phyloP scores from a whole-genome alignment of 2,113 vertebrate species.

The Leptobrachium leishanense region DNA sequence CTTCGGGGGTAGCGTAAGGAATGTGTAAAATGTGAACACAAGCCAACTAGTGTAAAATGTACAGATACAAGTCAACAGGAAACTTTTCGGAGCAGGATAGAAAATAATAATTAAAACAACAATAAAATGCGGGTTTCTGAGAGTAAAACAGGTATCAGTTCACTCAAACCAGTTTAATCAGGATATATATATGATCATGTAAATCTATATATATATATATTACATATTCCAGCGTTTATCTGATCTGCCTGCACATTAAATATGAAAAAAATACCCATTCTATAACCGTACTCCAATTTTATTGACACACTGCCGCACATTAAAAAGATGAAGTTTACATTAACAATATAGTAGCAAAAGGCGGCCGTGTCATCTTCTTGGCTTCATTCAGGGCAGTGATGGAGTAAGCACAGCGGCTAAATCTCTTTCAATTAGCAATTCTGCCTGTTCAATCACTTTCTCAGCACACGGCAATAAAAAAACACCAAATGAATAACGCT shows the following conservation, averaged over 20 bases:
- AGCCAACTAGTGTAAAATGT: slow-evolving; percentile 11
- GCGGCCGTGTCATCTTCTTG: slow-evolving; percentile 36
- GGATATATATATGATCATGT: slow-evolving; percentile 3
- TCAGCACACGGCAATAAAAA: slow-evolving; percentile 40
- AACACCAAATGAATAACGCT: slow-evolving; percentile 36
- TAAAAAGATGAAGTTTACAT: slow-evolving; percentile 41
- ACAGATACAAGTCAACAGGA: slow-evolving; percentile 18
- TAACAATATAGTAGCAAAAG: slow-evolving; percentile 26
- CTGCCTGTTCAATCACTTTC: slow-evolving; percentile 45
- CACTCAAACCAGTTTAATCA: slow-evolving; percentile 9
- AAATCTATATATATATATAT: not conserved
- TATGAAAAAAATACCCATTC: slow-evolving; percentile 15
- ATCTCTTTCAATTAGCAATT: slow-evolving; percentile 49
- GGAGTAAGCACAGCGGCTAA: slow-evolving; percentile 32
- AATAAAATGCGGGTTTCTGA: not conserved
- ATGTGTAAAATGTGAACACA: slow-evolving; percentile 20
- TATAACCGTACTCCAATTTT: slow-evolving; percentile 23
- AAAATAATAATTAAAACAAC: not conserved
- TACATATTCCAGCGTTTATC: slow-evolving; percentile 11
- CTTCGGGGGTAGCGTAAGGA: not conserved
- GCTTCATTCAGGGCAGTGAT: slow-evolving; percentile 29
- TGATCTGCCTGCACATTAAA: slow-evolving; percentile 36
- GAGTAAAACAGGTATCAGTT: not conserved
- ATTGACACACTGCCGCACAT: slow-evolving; percentile 40
- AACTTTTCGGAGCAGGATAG: not conserved